phyloP scores from a whole-genome alignment of 2,113 vertebrate genomes.

The Addax nasomaculatus region DNA sequence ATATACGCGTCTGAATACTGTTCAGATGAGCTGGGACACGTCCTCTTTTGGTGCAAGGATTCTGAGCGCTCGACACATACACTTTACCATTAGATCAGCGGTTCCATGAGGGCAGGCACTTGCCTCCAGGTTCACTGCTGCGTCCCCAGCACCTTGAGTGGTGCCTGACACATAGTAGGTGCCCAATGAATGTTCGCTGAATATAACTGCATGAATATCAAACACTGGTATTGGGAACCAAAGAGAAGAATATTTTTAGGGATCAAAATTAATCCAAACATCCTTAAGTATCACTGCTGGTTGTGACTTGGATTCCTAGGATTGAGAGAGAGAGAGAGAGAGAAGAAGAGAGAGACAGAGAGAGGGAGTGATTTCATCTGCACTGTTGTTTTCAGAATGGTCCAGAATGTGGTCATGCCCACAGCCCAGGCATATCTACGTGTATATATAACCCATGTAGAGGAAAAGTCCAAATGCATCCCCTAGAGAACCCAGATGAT shows the following conservation, averaged over 20 bases:
- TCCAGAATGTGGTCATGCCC: too few relatives aligned
- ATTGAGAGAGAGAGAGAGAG: neutral
- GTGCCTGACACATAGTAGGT: neutral
- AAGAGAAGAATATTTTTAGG: neutral
- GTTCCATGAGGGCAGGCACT: neutral
- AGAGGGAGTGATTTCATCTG: neutral
- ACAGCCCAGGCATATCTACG: too few relatives aligned
- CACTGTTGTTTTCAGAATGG: neutral
- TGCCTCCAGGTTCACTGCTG: neutral
- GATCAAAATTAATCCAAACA: neutral
- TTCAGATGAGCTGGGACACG: neutral
- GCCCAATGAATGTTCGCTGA: neutral
- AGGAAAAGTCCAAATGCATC: neutral
- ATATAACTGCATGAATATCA: neutral
- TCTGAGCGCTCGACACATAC: neutral
- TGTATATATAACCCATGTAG: neutral
- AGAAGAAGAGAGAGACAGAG: too few relatives aligned
- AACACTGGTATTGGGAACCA: neutral
- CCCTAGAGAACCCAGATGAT: neutral
- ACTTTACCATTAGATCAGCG: rapidly evolving
- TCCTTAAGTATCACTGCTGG: neutral
- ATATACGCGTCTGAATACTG: neutral
- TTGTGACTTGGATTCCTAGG: neutral
- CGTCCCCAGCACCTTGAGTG: neutral
- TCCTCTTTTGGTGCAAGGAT: neutral